Conservation (phyloP, 2,888 invertebrate species). For the Neocrepidodera transversa region DNA sequence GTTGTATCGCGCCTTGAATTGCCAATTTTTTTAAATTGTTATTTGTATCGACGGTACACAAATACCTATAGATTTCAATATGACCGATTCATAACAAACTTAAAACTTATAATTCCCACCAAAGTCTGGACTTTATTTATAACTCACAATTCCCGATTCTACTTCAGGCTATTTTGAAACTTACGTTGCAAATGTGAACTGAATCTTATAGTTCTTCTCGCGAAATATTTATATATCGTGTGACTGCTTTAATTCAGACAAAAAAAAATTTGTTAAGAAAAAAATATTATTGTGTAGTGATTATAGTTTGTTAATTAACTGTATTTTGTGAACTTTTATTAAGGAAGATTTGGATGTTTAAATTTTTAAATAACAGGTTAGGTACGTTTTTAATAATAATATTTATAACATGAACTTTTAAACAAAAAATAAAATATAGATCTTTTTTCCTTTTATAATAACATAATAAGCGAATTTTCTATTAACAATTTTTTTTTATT, state of each 20-base stretch:
- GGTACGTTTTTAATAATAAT: too few species aligned
- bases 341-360: too few species aligned
- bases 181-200: slow-evolving; percentile 22
- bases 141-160: slow-evolving; percentile 40
- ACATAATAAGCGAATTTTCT: too few species aligned
- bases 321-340: too few species aligned
- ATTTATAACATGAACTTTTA: too few species aligned
- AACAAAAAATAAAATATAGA: too few species aligned
- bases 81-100: slow-evolving; percentile 31
- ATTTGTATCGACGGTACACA: slow-evolving; percentile 15
- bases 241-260: background rate
- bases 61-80: slow-evolving; percentile 31
- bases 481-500: too few species aligned
- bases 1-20: too few species aligned
- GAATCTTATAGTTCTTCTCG: slow-evolving; percentile 12
- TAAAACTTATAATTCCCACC: slow-evolving; percentile 36
- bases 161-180: slow-evolving; percentile 40
- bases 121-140: slow-evolving; percentile 39
- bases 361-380: too few species aligned
- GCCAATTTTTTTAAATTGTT: slow-evolving; percentile 9
- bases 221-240: slow-evolving; percentile 1
- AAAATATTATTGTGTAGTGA: background rate
- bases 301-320: too few species aligned
- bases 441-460: too few species aligned
- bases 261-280: background rate